phyloP scores from a whole-genome alignment of 2,113 vertebrate species.

The Thalassoma bifasciatum region DNA sequence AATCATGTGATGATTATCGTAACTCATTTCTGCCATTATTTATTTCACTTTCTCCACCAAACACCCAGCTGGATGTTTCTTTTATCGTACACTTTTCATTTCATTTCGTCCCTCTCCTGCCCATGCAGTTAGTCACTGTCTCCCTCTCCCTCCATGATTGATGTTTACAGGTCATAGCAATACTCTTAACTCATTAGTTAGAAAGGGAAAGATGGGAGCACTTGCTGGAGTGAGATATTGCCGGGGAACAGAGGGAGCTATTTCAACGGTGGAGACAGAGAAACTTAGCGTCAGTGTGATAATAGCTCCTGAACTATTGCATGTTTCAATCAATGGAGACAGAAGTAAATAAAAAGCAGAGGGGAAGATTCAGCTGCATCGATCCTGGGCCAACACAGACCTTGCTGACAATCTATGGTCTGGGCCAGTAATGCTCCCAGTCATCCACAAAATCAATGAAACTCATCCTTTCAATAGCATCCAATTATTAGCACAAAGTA shows the following conservation, averaged over 20 bases:
- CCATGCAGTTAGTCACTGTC: conserved; percentile 79
- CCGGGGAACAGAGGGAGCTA: conserved; percentile 69
- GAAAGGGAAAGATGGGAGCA: conserved; percentile 81
- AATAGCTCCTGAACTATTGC: conserved; percentile 87
- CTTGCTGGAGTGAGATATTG: conserved; percentile 81
- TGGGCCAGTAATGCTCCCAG: conserved; percentile 91
- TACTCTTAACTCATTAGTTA: conserved; percentile 85
- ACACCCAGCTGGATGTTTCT: conserved; percentile 63
- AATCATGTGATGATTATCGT: conserved; percentile 47
- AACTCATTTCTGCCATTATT: conserved; percentile 46
- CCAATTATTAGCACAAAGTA: conserved; percentile 97
- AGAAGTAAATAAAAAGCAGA: conserved; percentile 88
- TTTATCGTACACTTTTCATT: conserved; percentile 79
- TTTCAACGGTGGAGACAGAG: conserved; percentile 77
- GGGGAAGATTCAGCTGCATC: conserved; percentile 90
- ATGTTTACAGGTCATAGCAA: conserved; percentile 84
- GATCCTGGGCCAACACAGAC: conserved; percentile 90
- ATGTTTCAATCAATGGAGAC: conserved; percentile 90
- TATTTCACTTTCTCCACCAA: conserved; percentile 45
- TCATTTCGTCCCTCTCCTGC: conserved; percentile 68
- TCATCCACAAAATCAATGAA: conserved; percentile 96
- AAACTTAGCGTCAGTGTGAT: conserved; percentile 89
- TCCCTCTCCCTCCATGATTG: conserved; percentile 73
- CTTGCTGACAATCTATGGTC: conserved; percentile 89
- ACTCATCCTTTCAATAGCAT: conserved; percentile 98